Evolutionary conservation across 2,113 vertebrate genomes (phyloP).

Genomic region (Oncorhynchus masou): DNA sequence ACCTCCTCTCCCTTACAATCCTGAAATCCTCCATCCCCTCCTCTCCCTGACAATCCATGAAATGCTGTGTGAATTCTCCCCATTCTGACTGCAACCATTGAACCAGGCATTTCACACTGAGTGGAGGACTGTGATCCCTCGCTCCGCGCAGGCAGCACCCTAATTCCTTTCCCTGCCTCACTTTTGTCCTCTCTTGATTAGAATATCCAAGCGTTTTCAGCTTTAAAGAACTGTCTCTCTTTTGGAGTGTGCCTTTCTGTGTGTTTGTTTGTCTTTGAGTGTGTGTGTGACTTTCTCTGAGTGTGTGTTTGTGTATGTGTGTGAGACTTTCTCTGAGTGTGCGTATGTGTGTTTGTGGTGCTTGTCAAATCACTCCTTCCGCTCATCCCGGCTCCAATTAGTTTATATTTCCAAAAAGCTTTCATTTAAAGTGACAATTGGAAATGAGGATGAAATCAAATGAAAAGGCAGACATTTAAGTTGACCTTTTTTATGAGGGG

Average conservation of each 20-base stretch:
- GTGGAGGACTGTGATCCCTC: not conserved
- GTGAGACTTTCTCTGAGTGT: not conserved
- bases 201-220: not conserved
- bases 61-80: no score
- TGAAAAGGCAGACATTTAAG: constrained; percentile 23
- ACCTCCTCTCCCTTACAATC: no score
- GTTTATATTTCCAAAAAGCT: constrained; percentile 42
- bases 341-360: not conserved
- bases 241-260: not conserved
- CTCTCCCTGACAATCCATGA: no score
- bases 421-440: not conserved
- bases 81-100: not conserved
- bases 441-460: constrained; percentile 36
- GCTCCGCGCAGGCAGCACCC: not conserved
- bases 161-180: not conserved
- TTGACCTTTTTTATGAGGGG: not conserved
- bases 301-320: not conserved
- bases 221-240: not conserved
- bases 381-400: constrained; percentile 28
- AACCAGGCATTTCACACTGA: not conserved
- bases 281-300: not conserved
- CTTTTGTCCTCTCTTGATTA: constrained; percentile 33
- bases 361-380: constrained; percentile 3
- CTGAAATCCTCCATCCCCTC: no score
- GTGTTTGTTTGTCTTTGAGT: not conserved